Conservation (phyloP, 2,113 vertebrate genomes). For the Phalacrocorax carbo region DNA sequence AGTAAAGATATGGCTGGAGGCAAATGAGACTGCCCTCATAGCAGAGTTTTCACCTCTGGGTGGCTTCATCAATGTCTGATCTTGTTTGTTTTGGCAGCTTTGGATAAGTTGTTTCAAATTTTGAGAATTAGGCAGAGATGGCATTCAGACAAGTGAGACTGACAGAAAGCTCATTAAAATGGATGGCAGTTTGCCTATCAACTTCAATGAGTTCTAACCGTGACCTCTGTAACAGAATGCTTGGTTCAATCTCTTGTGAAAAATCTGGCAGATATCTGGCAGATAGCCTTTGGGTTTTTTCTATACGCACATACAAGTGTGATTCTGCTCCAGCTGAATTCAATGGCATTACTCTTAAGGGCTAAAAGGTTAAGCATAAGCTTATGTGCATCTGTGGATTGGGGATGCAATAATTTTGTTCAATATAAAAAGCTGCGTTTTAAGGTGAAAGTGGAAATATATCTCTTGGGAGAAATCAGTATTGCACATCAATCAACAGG, state of each 20-base stretch:
- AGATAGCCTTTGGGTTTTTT: background rate
- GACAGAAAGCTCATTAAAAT: background rate
- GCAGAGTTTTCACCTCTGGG: background rate
- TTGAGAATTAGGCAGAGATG: background rate
- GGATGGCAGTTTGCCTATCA: background rate
- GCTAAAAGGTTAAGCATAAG: background rate
- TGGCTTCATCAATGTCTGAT: background rate
- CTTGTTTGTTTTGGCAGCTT: conserved; percentile 35
- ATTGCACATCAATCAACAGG: background rate
- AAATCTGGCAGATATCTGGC: background rate
- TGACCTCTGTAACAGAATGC: background rate
- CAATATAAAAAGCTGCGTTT: background rate
- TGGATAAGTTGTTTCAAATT: background rate
- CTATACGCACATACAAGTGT: accelerated
- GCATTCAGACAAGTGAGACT: background rate
- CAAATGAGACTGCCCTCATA: background rate
- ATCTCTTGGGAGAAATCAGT: background rate
- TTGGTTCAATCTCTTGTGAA: background rate
- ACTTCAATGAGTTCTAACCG: background rate
- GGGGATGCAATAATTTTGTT: background rate
- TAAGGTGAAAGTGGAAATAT: background rate
- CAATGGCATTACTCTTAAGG: background rate
- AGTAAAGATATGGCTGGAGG: background rate
- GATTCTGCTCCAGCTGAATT: background rate
- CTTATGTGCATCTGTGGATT: background rate